Evolutionary conservation across 2,888 invertebrate genomes (phyloP).

Genomic region (Lymantria monacha): DNA sequence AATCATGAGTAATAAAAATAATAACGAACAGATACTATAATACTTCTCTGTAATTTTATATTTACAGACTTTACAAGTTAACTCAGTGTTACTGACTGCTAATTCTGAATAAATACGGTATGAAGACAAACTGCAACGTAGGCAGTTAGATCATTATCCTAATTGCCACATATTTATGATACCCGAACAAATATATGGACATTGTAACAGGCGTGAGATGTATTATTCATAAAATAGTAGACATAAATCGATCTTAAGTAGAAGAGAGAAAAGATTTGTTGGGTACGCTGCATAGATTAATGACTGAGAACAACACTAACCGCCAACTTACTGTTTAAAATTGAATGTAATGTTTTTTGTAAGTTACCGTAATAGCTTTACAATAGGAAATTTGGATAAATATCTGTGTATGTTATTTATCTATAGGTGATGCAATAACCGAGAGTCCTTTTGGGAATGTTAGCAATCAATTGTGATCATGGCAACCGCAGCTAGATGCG

Average conservation of each 20-base stretch:
- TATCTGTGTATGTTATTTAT: too few relatives aligned
- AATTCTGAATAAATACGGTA: constrained; percentile 16
- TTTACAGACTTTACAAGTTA: background rate
- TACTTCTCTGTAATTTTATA: too few relatives aligned
- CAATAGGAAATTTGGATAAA: constrained; percentile 5
- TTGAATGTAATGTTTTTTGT: constrained; percentile 55
- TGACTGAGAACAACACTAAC: constrained; percentile 42
- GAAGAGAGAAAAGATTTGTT: constrained; percentile 68
- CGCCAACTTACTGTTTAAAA: constrained; percentile 46
- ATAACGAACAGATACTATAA: too few relatives aligned
- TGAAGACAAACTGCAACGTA: constrained; percentile 14
- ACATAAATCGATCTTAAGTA: constrained; percentile 59
- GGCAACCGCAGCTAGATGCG: too few relatives aligned
- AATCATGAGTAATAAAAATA: too few relatives aligned
- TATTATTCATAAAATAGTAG: constrained; percentile 58
- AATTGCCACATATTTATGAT: constrained; percentile 35
- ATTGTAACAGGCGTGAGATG: constrained; percentile 39
- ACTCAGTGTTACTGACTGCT: background rate
- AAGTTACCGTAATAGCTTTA: constrained; percentile 49
- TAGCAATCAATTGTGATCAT: too few relatives aligned
- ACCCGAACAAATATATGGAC: constrained; percentile 42
- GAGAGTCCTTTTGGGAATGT: too few relatives aligned
- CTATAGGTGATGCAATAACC: too few relatives aligned
- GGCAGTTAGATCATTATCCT: constrained; percentile 33
- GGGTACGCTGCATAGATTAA: constrained; percentile 54